Evolutionary conservation across 53 echinoderm and acorn worm genomes (phyloP), one percentile per base, ranked within the genome.

Genomic region (Arbacia lixula): DNA sequence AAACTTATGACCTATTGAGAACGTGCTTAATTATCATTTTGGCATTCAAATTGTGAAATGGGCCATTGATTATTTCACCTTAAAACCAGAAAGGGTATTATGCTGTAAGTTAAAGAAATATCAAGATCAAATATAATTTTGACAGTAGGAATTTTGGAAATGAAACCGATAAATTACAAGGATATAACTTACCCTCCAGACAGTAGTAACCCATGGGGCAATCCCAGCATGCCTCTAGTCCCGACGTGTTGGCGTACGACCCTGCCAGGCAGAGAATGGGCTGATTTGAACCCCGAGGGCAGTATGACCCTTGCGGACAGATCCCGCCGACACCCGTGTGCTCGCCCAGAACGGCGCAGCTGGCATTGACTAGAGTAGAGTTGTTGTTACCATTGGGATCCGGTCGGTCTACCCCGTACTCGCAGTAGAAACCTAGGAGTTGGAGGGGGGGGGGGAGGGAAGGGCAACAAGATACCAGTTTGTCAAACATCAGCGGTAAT

Each of bases 151-250:
- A n/a, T n/a, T n/a, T n/a, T n/a, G n/a, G n/a, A n/a, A n/a, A n/a
- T n/a, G n/a, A n/a, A n/a, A n/a, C n/a, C n/a, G n/a, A n/a, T n/a
- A n/a, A n/a, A n/a, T 1, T 12, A 56, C 12, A 17, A 26, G 43
- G 43, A 0, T 46, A n/a, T 17, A 3, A 29, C 26, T 88, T 88
- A 97, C 98, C 98, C 86, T 84, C 89, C 11, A 83, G 80, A 84
- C 99, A 98, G 77, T 92, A 94, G 55, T 98, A 98, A 5, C 92
- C 94, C 41, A 68, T 89, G 1, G 94, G 94, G 41, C 99, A 98
- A 30, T 86, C 93, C 78, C 85, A 60, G 52, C 99, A 98, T 3
- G 40, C 53, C 6, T 66, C 81, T 28, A 94, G 87, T 58, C 94
- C 94, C 0, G 90, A 90, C 16, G 86, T 28, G 38, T 94, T 98